Evolutionary conservation across 2,113 vertebrate genomes (phyloP), one percentile per base, ranked within the genome.

Genomic region (Fukomys damarensis): DNA sequence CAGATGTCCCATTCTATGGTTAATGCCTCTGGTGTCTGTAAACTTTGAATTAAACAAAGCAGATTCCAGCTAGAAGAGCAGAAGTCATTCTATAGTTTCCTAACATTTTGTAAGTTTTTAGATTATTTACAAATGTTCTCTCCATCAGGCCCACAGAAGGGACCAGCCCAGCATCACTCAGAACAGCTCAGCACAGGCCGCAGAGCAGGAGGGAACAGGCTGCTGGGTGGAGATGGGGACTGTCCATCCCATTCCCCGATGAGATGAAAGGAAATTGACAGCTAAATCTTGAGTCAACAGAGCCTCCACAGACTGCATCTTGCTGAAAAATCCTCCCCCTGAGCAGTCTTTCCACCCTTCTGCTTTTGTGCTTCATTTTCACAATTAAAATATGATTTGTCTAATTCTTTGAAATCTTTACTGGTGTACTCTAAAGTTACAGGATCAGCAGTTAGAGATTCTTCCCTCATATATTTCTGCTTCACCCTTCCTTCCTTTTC

Each of bases 221-320:
- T 61, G 5, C 56, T 0, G 14, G 14, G 81, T 0, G 32, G 7
- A 12, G 3, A 24, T 4, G 1, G 4, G 7, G 9, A 10, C 14
- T 22, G 2, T 22, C 1, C 7, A 12, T 32, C 28, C 1, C 0
- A 20, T 16, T 3, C 17, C 41, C 28, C 20, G 65, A 7, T n/a
- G 81, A 26, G 8, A 58, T 14, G 26, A 4, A 20, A 19, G 43
- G 13, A 7, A 46, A 20, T 20, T 1, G 43, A 30, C 17, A 4
- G 10, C 9, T 22, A 19, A 32, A 10, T 13, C 38, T 19, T 20
- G 66, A 32, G 41, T 30, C 16, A 46, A 24, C 10, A 10, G 17
- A 7, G 12, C 19, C 38, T 30, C 32, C 28, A 43, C 9, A 19
- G 43, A 63, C 4, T 32, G 38, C 4, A 8, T 82, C 38, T n/a